These are phyloP conservation scores for Scolopax bukidnonensis DNA, from an alignment of 2,797 vertebrate species.

Conservation along the genomic window DNA sequence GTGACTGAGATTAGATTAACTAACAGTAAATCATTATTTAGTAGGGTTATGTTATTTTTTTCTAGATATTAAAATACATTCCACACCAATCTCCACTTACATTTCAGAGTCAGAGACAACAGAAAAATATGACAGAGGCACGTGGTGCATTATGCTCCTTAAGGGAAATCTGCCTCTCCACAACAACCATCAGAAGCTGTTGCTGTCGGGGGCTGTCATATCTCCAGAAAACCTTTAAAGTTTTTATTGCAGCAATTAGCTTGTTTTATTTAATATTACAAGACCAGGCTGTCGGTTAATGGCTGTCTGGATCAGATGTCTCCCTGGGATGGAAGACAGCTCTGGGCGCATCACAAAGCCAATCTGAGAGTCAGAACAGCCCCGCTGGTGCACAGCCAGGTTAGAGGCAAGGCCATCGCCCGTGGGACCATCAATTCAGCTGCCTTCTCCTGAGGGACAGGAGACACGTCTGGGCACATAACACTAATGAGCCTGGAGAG, in stretches of 20 bases:
- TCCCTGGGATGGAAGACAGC: not conserved
- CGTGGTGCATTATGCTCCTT: not conserved
- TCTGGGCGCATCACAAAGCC: not conserved
- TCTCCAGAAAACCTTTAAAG: not conserved
- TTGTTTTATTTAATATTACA: not conserved
- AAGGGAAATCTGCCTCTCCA: not conserved
- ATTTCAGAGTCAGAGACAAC: not conserved
- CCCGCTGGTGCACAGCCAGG: rapidly evolving
- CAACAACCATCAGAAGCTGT: not conserved
- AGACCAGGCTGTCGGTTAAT: not conserved
- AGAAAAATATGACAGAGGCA: not conserved
- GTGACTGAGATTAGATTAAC: not conserved
- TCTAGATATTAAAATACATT: not conserved
- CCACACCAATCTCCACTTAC: not conserved
- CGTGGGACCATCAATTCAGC: rapidly evolving
- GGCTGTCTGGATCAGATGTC: not conserved
- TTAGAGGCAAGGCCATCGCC: not conserved
- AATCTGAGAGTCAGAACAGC: not conserved
- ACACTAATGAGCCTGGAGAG: not conserved
- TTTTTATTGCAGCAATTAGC: not conserved
- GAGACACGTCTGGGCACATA: not conserved
- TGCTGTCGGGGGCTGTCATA: not conserved
- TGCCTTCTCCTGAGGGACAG: not conserved
- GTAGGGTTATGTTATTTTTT: not conserved
- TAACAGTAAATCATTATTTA: not conserved